Evolutionary conservation across 2,888 invertebrate species (phyloP), one percentile per base, ranked within the genome.

Genomic region (Euproctis similis): DNA sequence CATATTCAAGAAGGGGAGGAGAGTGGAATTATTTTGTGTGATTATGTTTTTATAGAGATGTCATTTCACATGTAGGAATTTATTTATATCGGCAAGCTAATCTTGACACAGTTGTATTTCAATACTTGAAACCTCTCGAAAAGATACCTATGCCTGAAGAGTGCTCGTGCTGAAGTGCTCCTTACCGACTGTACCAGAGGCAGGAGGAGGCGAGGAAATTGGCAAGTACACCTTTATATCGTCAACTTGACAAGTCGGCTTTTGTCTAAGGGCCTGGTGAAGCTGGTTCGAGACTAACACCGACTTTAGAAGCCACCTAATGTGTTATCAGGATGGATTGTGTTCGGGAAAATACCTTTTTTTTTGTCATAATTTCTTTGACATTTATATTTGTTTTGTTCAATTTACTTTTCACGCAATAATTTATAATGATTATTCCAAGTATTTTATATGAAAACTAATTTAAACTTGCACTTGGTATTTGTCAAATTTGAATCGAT

Each of bases 181-280:
- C 51, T 46, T 12, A 21, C 10, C n/a, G 56, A 42, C 50, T 36
- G 46, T 34, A 34, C 21, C 9, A 12, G 14, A 40, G 30, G 42
- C 25, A 40, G 26, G 12, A 27, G 24, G 38, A 30, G 42, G 46
- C 37, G 35, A 20, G 17, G 37, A 31, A 38, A 40, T 47, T 43
- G 38, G 65, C 46, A 62, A 74, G 73, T 61, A 66, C 55, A 69
- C 53, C 56, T 57, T 59, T 35, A 50, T 40, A 42, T 38, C 61
- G 76, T 71, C 77, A 66, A 74, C 81, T 81, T 73, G 77, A 81
- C 62, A 67, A 80, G 80, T 74, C 69, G 73, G 66, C 62, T 61
- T 62, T 59, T 62, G 78, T 71, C 59, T 56, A 37, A 57, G 52
- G 61, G 53, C 61, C 70, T 52, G 44, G 44, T 37, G 39, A 43